Conservation (phyloP, 2,113 vertebrate genomes). For the Rhodinocichla rosea region DNA sequence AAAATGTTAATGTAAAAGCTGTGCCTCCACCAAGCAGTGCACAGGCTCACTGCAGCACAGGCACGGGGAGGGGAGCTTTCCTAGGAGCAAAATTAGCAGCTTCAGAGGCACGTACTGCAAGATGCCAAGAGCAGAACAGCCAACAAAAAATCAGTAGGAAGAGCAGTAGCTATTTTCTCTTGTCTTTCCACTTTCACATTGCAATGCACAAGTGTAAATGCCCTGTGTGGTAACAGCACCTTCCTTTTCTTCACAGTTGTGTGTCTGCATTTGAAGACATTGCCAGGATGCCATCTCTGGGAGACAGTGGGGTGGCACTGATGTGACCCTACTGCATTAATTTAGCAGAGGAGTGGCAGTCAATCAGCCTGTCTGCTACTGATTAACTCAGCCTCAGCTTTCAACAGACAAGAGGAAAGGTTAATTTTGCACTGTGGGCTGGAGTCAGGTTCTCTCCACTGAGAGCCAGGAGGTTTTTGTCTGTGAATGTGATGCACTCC, state of each 20-base stretch:
- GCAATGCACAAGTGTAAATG: background rate
- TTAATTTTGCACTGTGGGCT: background rate
- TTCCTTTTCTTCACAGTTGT: background rate
- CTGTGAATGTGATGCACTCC: background rate
- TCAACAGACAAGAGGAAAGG: background rate
- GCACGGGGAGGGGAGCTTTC: background rate
- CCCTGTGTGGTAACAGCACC: background rate
- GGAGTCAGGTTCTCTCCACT: background rate
- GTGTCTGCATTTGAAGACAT: background rate
- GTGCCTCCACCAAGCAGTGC: background rate
- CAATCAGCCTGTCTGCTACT: background rate
- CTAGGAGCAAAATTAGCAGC: background rate
- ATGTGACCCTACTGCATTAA: background rate
- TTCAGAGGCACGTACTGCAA: background rate
- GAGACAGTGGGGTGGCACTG: background rate
- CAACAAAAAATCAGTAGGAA: background rate
- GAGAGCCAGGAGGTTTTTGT: background rate
- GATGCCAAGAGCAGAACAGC: background rate
- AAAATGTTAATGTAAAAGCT: conserved; percentile 13
- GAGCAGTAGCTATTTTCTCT: background rate
- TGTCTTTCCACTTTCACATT: background rate
- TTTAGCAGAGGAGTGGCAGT: background rate
- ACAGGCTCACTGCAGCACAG: background rate
- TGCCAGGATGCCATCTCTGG: background rate
- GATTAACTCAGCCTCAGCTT: background rate